phyloP scores from a whole-genome alignment of 2,797 vertebrate species.

The Falco berigora region DNA sequence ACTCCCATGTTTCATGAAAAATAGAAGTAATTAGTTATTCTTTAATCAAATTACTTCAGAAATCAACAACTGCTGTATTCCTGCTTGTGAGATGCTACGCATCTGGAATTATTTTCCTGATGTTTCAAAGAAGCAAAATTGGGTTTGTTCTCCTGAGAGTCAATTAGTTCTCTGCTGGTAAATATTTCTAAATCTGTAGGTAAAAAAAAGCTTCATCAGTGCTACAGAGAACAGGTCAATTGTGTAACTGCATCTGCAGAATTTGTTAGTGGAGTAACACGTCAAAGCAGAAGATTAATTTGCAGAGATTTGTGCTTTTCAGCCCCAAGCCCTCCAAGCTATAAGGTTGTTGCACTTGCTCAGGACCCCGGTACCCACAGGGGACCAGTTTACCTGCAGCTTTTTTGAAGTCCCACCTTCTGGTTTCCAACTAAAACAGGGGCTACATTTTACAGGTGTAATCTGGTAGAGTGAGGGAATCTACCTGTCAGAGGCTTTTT shows the following conservation, averaged over 20 bases:
- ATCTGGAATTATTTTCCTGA: background rate
- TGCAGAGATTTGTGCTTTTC: background rate
- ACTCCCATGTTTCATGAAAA: background rate
- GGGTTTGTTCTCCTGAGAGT: constrained; percentile 14
- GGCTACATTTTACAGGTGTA: background rate
- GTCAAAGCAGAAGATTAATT: background rate
- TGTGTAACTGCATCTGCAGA: background rate
- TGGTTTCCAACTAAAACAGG: background rate
- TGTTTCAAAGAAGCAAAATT: background rate
- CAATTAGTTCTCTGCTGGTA: constrained; percentile 1
- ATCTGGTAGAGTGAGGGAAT: background rate
- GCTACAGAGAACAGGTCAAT: background rate
- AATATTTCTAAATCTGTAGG: constrained; percentile 23
- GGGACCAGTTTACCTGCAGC: background rate
- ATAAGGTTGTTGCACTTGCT: background rate
- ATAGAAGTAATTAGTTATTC: background rate
- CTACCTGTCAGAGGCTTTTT: background rate
- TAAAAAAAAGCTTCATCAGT: background rate
- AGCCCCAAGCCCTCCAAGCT: background rate
- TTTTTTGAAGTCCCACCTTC: background rate
- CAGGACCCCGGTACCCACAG: background rate
- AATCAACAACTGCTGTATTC: background rate
- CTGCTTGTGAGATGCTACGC: background rate
- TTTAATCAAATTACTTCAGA: background rate
- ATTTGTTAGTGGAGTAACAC: background rate